Evolutionary conservation across 2,113 vertebrate genomes (phyloP).

Genomic region (Mormyrus iriodes): DNA sequence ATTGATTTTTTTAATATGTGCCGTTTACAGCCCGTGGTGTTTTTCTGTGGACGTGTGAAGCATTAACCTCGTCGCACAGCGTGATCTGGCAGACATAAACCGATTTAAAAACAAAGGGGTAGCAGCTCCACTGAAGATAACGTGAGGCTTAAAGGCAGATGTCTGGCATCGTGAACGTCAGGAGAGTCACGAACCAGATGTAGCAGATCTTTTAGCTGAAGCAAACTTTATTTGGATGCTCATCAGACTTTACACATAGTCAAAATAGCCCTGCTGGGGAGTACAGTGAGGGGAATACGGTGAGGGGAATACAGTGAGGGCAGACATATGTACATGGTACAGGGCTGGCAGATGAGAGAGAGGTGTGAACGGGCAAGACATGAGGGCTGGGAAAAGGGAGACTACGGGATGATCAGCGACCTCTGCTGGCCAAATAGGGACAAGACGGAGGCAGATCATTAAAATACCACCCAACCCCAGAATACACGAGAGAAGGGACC

Average conservation of each 20-base stretch:
- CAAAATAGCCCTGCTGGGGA: not conserved
- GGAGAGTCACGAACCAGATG: not conserved
- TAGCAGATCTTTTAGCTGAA: not conserved
- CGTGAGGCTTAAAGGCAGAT: not conserved
- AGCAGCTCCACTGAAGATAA: not conserved
- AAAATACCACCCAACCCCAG: not conserved
- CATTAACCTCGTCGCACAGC: not conserved
- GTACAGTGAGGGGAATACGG: no score
- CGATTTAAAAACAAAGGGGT: not conserved
- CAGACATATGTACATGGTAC: not conserved
- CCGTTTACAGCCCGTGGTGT: not conserved
- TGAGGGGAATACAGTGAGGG: not conserved
- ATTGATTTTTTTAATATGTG: not conserved
- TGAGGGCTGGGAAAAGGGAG: not conserved
- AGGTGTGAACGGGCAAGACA: not conserved
- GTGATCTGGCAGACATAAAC: not conserved
- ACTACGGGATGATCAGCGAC: not conserved
- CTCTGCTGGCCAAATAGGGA: not conserved
- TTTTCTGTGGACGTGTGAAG: not conserved
- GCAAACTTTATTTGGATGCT: not conserved
- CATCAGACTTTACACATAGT: not conserved
- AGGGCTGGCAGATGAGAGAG: not conserved
- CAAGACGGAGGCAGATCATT: not conserved
- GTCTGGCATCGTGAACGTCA: not conserved
- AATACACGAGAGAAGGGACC: not conserved